A percentile compares a stretch with the other conserved stretches of the same genome.
These are phyloP conservation scores for Streptopelia turtur DNA, from an alignment of 2,797 vertebrate species.

Conservation along the genomic window DNA sequence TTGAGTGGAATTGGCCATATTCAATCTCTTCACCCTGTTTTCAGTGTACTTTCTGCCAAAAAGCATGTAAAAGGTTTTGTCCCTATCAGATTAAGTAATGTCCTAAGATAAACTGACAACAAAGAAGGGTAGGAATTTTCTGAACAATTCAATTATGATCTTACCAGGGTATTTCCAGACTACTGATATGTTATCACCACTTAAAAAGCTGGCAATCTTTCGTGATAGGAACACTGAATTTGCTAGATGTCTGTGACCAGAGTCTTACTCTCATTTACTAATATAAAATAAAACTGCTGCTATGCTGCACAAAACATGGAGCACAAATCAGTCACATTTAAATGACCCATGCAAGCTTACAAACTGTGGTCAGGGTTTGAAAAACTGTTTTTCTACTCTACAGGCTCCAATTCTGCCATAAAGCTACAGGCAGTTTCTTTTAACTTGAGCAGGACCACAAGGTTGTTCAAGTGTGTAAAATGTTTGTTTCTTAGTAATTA, in stretches of 20 bases:
- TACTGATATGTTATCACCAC: neutral
- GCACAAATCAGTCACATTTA: neutral
- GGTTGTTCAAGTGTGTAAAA: neutral
- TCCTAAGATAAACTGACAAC: neutral
- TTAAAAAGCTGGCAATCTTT: neutral
- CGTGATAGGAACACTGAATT: neutral
- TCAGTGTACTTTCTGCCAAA: neutral
- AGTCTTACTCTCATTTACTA: neutral
- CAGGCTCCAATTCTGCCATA: neutral
- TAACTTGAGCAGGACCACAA: neutral
- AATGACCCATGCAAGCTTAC: neutral
- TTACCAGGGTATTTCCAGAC: neutral
- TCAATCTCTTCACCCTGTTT: neutral
- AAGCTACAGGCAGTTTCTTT: neutral
- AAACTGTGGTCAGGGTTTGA: neutral
- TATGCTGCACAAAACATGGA: neutral
- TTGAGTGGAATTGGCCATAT: neutral
- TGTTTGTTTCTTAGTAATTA: neutral
- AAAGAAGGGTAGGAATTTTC: neutral
- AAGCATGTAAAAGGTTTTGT: neutral
- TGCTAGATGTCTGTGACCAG: neutral
- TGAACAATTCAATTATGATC: neutral
- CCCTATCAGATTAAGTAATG: neutral
- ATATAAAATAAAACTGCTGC: neutral
- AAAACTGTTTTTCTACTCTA: neutral